Evolutionary conservation across 2,888 invertebrate species (phyloP), one percentile per base, ranked within the genome.

Genomic region (Cephus runcator): DNA sequence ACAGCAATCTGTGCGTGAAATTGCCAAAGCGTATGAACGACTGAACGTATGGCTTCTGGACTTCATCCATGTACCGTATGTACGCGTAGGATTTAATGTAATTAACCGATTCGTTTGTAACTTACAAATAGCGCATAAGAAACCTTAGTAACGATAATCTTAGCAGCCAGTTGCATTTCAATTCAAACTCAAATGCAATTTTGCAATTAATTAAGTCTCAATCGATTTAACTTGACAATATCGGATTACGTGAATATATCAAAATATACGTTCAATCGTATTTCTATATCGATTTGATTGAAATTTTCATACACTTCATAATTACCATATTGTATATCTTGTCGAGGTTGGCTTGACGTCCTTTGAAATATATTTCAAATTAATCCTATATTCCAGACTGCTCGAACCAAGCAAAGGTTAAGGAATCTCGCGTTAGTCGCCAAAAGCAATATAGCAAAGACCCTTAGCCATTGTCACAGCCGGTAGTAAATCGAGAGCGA

Each of bases 51-150:
- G 81, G 80, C 83, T 79, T 77, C 80, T 76, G 15, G 11, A 34
- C 34, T 73, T 35, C 4, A 35, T 4, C 3, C 12, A 73, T 23
- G 30, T 11, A 15, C 71, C 2, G 73, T 80, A 11, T 79, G 77
- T 80, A 77, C 78, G 75, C 81, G 81, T 81, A 84, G 82, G 83
- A 82, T 80, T 79, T 83, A 79, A 80, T 81, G 40, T 84, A 87
- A 87, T 86, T 85, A 86, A 85, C 83, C 85, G 81, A 83, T 84
- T 84, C 83, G 84, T 83, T 82, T 81, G 81, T 12, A 31, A 75
- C 6, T 71, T 71, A 11, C 3, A 33, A 71, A 71, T 71, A 12
- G 33, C 23, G 23, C 23, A 56, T 56, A 56, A 23, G 56, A 56
- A 2, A 9, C 9, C 23, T 23, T 23, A 56, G 56, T 9, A 56